Evolutionary conservation across 2,113 vertebrate species (phyloP).

Genomic region (Peromyscus leucopus): DNA sequence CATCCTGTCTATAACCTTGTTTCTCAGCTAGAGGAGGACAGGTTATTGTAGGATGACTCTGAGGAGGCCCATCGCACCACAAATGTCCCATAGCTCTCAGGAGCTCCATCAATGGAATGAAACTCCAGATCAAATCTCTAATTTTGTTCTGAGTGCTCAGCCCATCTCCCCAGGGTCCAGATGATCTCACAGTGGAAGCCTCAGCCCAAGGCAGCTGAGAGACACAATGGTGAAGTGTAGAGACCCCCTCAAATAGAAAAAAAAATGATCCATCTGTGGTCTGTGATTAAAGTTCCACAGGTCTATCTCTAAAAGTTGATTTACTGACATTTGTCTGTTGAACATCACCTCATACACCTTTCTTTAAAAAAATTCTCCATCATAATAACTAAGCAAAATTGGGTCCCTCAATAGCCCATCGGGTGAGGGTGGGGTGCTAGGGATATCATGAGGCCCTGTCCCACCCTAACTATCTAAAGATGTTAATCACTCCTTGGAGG

Average conservation of each 20-base stretch:
- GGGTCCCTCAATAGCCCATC: neutral
- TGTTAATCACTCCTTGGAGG: neutral
- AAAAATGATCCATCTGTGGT: neutral
- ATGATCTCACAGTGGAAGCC: neutral
- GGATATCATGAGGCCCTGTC: no score
- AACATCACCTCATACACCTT: neutral
- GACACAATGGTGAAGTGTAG: neutral
- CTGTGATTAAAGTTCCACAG: neutral
- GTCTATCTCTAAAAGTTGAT: neutral
- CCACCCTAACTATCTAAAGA: neutral
- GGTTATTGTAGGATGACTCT: neutral
- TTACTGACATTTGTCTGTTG: neutral
- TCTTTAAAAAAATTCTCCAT: neutral
- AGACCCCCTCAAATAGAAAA: neutral
- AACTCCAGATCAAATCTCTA: neutral
- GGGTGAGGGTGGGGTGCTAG: neutral
- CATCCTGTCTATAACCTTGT: fast-evolving
- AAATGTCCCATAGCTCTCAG: fast-evolving
- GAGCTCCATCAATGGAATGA: neutral
- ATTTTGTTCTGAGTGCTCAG: neutral
- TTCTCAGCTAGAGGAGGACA: no score
- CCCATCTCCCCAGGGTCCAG: neutral
- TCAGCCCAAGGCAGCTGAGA: neutral
- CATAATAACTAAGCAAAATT: neutral
- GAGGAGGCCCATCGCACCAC: fast-evolving